Evolutionary conservation across 1,140 invertebrate genomes (phyloP).

Genomic region (Portunus trituberculatus): DNA sequence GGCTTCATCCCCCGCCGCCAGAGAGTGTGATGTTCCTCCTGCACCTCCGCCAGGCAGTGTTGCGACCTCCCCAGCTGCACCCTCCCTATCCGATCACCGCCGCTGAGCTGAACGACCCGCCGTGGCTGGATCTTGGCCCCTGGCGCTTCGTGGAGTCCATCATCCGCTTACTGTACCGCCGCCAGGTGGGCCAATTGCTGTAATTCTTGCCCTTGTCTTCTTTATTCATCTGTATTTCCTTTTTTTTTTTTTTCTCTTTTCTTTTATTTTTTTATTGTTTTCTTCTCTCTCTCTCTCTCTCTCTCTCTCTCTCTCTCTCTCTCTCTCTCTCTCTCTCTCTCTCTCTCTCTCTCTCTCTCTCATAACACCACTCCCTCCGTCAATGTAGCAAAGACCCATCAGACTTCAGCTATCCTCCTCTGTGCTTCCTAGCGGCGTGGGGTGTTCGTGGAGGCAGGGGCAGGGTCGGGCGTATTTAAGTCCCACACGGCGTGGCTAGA

Average conservation of each 20-base stretch:
- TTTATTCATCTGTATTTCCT: neutral
- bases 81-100: slow-evolving; percentile 21
- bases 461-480: slow-evolving; percentile 49
- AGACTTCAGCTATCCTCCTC: neutral
- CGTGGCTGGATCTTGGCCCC: neutral
- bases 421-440: neutral
- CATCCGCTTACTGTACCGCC: neutral
- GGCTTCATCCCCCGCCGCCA: neutral
- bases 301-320: slow-evolving; percentile 41
- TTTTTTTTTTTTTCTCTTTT: neutral
- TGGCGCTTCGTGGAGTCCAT: neutral
- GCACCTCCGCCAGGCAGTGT: neutral
- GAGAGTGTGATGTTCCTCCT: neutral
- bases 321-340: slow-evolving; percentile 41
- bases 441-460: slow-evolving; percentile 63
- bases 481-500: slow-evolving; percentile 61
- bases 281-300: neutral
- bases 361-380: neutral
- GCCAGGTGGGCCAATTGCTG: neutral
- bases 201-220: neutral
- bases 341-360: slow-evolving; percentile 37
- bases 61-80: neutral
- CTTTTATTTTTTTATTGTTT: no score
- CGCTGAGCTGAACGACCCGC: slow-evolving; percentile 9
- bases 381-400: neutral